phyloP scores from a whole-genome alignment of 1,140 invertebrate genomes.

The Gryllus bimaculatus region DNA sequence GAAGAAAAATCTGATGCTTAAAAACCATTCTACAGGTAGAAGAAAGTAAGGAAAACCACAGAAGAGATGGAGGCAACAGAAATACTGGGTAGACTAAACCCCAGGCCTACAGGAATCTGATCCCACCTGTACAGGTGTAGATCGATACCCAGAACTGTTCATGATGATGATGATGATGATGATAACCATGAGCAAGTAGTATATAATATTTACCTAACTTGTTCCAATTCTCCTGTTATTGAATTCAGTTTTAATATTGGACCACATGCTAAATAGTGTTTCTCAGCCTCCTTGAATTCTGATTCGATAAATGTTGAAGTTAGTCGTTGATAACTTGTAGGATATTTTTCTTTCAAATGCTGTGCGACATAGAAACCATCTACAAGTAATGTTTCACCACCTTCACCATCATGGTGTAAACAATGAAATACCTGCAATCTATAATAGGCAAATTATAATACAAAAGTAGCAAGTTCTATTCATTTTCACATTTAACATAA shows the following conservation, averaged over 20 bases:
- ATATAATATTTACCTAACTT: constrained; percentile 38
- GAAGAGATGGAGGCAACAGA: no score
- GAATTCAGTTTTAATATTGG: constrained; percentile 43
- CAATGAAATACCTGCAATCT: constrained; percentile 61
- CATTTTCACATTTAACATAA: no score
- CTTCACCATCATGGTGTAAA: constrained; percentile 44
- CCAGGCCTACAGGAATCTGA: no score
- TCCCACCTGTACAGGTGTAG: no score
- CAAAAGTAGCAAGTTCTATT: background rate
- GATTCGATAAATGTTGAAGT: constrained; percentile 44
- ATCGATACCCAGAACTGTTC: no score
- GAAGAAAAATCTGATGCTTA: no score
- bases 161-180: no score
- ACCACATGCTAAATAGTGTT: constrained; percentile 41
- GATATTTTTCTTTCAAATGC: constrained; percentile 40
- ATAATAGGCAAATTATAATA: constrained; percentile 23
- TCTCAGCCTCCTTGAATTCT: constrained; percentile 50
- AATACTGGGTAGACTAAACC: no score
- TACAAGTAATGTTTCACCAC: constrained; percentile 57
- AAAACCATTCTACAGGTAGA: no score
- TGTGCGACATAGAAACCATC: constrained; percentile 57
- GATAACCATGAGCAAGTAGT: no score
- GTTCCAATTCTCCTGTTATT: constrained; percentile 38
- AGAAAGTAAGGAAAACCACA: no score
- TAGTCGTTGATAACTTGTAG: constrained; percentile 46